phyloP scores from a whole-genome alignment of 2,888 invertebrate genomes.

The Monoplex corrugatus region DNA sequence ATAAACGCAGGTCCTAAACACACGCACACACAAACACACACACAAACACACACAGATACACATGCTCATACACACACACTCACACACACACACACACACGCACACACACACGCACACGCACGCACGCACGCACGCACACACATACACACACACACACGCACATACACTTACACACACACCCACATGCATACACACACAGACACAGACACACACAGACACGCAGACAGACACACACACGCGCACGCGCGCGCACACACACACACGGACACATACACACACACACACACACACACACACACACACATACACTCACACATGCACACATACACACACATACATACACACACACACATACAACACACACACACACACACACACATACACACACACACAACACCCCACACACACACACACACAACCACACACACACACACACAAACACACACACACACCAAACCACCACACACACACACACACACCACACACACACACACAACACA shows the following conservation, averaged over 20 bases:
- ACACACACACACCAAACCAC: neutral
- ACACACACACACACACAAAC: neutral
- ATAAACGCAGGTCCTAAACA: neutral
- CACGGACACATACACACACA: neutral
- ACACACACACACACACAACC: neutral
- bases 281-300: slow-evolving; percentile 1
- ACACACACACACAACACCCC: neutral
- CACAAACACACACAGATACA: too few relatives aligned
- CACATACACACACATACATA: slow-evolving; percentile 9
- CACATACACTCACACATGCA: slow-evolving; percentile 10
- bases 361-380: neutral
- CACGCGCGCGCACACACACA: neutral
- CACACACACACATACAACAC: too few relatives aligned
- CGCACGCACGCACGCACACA: too few relatives aligned
- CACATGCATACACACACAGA: too few relatives aligned
- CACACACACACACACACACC: too few relatives aligned
- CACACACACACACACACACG: neutral
- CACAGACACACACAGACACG: too few relatives aligned
- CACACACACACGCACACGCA: neutral
- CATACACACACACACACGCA: too few relatives aligned
- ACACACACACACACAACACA: too few relatives aligned
- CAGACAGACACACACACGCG: too few relatives aligned
- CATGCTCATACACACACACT: slow-evolving; percentile 45
- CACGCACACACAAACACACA: slow-evolving; percentile 12
- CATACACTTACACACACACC: too few relatives aligned